Conservation (phyloP, 1,140 invertebrate genomes). For the Drosophila setifemur region DNA sequence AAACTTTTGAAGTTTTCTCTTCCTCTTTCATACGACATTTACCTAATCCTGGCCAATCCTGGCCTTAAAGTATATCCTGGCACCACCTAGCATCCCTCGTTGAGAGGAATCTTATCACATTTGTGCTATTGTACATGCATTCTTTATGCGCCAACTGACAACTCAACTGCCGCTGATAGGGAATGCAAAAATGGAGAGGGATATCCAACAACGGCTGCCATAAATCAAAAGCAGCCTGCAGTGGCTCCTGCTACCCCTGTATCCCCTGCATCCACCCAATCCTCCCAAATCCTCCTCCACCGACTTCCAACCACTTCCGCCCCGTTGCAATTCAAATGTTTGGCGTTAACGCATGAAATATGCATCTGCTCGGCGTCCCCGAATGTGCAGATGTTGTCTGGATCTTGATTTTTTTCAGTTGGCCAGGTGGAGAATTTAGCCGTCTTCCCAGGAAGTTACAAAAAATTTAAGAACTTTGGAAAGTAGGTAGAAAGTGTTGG, state of each 20-base stretch:
- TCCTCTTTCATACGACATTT: too few species aligned
- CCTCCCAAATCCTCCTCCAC: neutral
- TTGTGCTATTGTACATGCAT: constrained; percentile 71
- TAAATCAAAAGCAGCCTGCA: constrained; percentile 72
- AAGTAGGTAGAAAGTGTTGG: too few species aligned
- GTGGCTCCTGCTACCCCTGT: constrained; percentile 12
- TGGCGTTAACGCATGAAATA: constrained; percentile 82
- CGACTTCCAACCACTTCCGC: neutral
- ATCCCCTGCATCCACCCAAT: neutral
- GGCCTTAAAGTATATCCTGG: constrained; percentile 13
- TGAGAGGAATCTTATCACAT: constrained; percentile 65
- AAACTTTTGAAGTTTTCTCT: too few species aligned
- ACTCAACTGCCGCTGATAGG: constrained; percentile 70
- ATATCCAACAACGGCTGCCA: constrained; percentile 34
- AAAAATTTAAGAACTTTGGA: neutral
- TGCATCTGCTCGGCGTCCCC: constrained; percentile 63
- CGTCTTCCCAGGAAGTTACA: neutral
- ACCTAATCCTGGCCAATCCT: neutral
- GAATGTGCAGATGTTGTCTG: constrained; percentile 52
- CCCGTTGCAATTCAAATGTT: constrained; percentile 73
- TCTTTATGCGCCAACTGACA: constrained; percentile 65
- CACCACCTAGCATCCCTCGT: constrained; percentile 23
- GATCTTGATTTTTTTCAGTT: constrained; percentile 27
- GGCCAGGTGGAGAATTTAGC: neutral
- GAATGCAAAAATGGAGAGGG: constrained; percentile 14